Evolutionary conservation across 2,113 vertebrate genomes (phyloP).

Genomic region (Cyprinus carpio): DNA sequence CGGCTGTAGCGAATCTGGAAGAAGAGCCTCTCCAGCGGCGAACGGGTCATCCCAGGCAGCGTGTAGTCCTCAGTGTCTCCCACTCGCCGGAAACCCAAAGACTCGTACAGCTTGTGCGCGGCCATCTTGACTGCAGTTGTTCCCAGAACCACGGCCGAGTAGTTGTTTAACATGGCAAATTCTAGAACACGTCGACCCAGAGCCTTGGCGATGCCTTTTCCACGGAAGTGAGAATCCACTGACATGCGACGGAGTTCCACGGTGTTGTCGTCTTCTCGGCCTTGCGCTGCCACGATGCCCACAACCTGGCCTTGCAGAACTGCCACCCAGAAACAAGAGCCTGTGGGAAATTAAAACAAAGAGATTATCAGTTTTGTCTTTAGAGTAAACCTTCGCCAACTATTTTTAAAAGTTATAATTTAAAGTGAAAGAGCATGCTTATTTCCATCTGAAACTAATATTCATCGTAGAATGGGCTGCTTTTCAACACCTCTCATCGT

Average conservation of each 20-base stretch:
- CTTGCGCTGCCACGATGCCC: conserved; percentile 91
- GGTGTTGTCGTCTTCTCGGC: conserved; percentile 90
- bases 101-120: conserved; percentile 98
- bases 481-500: not conserved
- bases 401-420: not conserved
- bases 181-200: conserved; percentile 95
- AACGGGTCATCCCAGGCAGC: conserved; percentile 93
- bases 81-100: conserved; percentile 92
- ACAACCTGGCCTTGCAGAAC: conserved; percentile 92
- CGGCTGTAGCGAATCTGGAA: conserved; percentile 98
- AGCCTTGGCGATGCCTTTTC: conserved; percentile 95
- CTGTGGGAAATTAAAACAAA: conserved; percentile 65
- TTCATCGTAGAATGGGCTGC: not conserved
- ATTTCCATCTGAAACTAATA: not conserved
- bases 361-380: not conserved
- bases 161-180: conserved; percentile 93
- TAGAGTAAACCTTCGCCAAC: not conserved
- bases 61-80: conserved; percentile 86
- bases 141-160: conserved; percentile 91
- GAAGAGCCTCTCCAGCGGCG: conserved; percentile 92
- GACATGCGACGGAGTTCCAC: conserved; percentile 97
- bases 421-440: not conserved
- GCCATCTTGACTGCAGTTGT: conserved; percentile 97
- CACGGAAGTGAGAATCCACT: conserved; percentile 92
- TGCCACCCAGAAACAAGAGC: conserved; percentile 97